phyloP scores from a whole-genome alignment of 2,113 vertebrate genomes.

The Megaleporinus macrocephalus region DNA sequence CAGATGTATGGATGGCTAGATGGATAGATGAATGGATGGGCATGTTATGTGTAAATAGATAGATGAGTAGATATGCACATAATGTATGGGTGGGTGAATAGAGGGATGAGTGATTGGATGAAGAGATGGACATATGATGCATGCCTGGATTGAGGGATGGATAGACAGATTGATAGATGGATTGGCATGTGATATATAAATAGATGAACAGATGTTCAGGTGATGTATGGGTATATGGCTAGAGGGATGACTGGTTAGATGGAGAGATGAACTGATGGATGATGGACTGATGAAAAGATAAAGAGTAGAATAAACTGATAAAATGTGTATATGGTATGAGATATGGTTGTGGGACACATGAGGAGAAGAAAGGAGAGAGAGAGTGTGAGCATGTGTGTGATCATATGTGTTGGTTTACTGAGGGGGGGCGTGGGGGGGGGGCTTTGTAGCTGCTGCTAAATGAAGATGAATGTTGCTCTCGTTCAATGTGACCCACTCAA shows the following conservation, averaged over 20 bases:
- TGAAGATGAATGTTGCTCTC: constrained; percentile 72
- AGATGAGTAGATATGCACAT: neutral
- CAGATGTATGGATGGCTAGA: neutral
- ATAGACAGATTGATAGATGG: neutral
- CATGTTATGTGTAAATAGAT: no score
- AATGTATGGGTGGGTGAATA: constrained; percentile 10
- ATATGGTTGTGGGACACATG: neutral
- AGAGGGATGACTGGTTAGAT: neutral
- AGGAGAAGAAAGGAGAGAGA: neutral
- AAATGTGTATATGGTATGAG: no score
- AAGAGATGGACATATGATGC: neutral
- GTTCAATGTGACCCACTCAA: constrained; percentile 60
- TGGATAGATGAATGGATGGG: neutral
- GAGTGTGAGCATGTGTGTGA: neutral
- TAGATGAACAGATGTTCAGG: no score
- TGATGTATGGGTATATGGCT: no score
- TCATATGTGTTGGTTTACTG: neutral
- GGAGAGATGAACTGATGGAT: neutral
- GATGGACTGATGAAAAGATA: neutral
- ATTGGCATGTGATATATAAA: neutral
- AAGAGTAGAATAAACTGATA: neutral
- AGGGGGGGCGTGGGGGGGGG: constrained; percentile 9
- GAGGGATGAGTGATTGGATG: neutral
- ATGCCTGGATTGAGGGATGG: neutral
- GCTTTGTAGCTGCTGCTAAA: constrained; percentile 63